These are phyloP conservation scores for Phainopepla nitens DNA, from an alignment of 2,113 vertebrate species.

Conservation along the genomic window DNA sequence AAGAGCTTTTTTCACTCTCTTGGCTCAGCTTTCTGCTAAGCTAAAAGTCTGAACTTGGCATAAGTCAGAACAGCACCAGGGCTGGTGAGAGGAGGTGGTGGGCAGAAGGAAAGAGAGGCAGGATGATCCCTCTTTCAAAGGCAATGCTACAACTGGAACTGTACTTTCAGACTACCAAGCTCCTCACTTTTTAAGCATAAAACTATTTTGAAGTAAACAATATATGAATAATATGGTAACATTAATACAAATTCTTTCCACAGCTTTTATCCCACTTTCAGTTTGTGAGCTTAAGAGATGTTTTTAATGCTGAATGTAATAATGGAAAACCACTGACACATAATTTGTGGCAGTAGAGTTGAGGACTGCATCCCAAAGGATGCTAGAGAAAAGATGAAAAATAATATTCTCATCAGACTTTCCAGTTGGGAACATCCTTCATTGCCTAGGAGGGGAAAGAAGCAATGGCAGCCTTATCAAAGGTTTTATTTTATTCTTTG, in stretches of 20 bases:
- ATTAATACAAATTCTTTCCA: background rate
- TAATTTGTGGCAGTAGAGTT: background rate
- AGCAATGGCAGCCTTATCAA: background rate
- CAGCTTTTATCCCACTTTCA: background rate
- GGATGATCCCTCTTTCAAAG: background rate
- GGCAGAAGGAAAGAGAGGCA: background rate
- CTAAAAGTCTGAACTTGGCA: background rate
- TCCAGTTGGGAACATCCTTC: background rate
- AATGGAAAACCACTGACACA: slow-evolving; percentile 1
- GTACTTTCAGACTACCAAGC: background rate
- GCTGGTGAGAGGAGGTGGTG: background rate
- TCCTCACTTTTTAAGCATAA: background rate
- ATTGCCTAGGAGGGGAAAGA: background rate
- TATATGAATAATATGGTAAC: background rate
- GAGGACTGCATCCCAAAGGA: background rate
- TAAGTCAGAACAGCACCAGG: background rate
- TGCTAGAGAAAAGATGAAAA: background rate
- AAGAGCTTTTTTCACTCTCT: background rate
- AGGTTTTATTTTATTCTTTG: background rate
- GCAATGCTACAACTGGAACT: background rate
- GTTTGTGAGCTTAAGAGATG: background rate
- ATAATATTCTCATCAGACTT: background rate
- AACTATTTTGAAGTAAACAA: background rate
- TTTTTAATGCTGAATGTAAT: background rate
- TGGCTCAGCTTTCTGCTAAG: background rate